Evolutionary conservation across 2,113 vertebrate species (phyloP).

Genomic region (Tapirus terrestris): DNA sequence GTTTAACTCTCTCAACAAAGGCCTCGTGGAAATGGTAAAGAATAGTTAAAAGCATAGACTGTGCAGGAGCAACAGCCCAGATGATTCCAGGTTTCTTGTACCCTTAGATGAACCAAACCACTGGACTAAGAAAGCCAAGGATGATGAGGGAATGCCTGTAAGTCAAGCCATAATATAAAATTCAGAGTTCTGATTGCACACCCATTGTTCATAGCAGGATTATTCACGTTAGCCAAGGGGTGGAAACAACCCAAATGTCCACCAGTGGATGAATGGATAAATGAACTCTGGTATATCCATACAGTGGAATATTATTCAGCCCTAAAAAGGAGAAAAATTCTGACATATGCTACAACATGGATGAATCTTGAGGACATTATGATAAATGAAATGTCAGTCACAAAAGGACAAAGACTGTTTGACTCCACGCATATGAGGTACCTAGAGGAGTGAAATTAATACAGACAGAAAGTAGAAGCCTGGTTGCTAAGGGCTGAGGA

Average conservation of each 20-base stretch:
- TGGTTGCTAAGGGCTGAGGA: neutral
- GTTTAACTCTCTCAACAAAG: neutral
- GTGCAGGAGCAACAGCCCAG: neutral
- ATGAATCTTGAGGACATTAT: neutral
- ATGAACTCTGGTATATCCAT: rapidly evolving
- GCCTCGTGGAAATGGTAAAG: neutral
- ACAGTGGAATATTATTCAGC: neutral
- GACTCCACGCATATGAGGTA: neutral
- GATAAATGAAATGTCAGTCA: neutral
- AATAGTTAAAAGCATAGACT: constrained; percentile 36
- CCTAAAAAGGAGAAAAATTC: neutral
- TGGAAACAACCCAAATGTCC: neutral
- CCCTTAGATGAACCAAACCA: neutral
- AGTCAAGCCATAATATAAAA: neutral
- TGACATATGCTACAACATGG: neutral
- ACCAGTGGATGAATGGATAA: neutral
- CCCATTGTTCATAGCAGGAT: rapidly evolving
- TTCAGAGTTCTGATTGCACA: neutral
- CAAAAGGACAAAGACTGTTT: neutral
- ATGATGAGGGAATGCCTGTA: too few relatives aligned
- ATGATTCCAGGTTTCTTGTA: neutral
- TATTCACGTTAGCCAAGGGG: neutral
- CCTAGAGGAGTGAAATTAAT: neutral
- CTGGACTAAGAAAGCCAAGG: neutral
- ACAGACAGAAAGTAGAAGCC: neutral